phyloP scores from a whole-genome alignment of 2,797 vertebrate genomes.

The Tragopan temminckii region DNA sequence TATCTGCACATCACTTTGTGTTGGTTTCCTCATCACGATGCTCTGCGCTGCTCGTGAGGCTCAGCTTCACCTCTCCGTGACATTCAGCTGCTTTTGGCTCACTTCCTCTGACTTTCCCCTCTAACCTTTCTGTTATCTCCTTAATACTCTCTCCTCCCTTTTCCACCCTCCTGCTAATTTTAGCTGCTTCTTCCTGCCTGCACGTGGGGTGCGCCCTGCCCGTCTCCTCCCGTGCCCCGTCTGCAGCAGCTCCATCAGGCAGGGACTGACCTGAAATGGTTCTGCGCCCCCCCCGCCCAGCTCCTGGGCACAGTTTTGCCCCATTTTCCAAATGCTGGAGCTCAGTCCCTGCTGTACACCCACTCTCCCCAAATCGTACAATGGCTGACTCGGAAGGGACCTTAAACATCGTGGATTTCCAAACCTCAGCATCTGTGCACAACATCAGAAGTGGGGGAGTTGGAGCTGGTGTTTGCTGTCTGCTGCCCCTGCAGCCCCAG shows the following conservation, averaged over 20 bases:
- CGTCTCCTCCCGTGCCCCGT: not conserved
- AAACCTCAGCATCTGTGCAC: not conserved
- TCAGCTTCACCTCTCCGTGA: conserved; percentile 48
- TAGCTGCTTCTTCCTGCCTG: conserved; percentile 65
- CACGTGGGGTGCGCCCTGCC: not conserved
- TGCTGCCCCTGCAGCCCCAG: fast-evolving
- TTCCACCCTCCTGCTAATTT: conserved; percentile 70
- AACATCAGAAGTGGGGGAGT: fast-evolving
- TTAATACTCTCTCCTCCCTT: conserved; percentile 56
- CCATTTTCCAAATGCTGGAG: too few species aligned
- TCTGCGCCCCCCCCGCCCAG: not conserved
- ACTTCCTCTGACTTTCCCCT: conserved; percentile 53
- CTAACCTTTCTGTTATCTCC: conserved; percentile 68
- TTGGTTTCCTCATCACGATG: not conserved
- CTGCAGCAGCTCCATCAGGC: not conserved
- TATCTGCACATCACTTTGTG: not conserved
- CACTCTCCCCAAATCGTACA: too few species aligned
- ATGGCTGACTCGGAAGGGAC: too few species aligned
- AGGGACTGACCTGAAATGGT: not conserved
- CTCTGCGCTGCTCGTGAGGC: not conserved
- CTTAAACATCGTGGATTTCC: too few species aligned
- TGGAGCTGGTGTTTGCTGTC: not conserved
- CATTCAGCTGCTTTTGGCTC: conserved; percentile 31
- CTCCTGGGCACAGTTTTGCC: not conserved
- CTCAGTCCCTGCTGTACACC: too few species aligned